Evolutionary conservation across 2,888 invertebrate species (phyloP), one percentile per base, ranked within the genome.

Genomic region (Xylota segnis): DNA sequence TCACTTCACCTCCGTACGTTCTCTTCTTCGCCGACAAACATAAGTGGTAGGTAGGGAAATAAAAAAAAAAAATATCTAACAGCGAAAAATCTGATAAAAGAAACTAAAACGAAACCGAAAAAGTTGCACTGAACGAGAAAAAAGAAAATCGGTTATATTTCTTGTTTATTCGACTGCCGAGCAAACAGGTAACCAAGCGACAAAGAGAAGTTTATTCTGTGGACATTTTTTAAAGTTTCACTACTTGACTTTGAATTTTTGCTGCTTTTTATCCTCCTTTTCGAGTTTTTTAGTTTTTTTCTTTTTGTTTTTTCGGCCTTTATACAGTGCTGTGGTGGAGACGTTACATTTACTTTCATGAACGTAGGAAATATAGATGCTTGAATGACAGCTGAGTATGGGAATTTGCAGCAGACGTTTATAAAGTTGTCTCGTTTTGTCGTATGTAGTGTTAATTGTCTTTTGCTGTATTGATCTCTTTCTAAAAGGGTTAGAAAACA

Each of bases 1-100:
- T 70, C 81, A 75, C 71, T 86, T 86, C 65, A 83, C 79, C 74
- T 82, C 82, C 66, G 76, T 76, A 76, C 82, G 27, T 58, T 82
- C 56, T 77, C 82, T 77, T 82, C 82, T 78, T 66, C 72, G 72
- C 76, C 75, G 65, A 82, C 61, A 56, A 72, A 76, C 70, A 71
- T 45, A 76, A 84, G 61, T 74, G 40, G 74, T 68, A 71, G 59
- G 63, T 65, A 70, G 68, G 61, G 50, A 70, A 54, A 52, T 47
- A 34, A 71, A 37, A 27, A 29, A 59, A 71, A 82, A 66, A 63
- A 63, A 63, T 54, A 72, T 40, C 54, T 66, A 71, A 63, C 27
- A 66, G 72, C 78, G 74, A 72, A 83, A 83, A 66, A 79, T 43
- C 56, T 58, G 58, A 68, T 14, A 40, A 23, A 40, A 75, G 66